These are phyloP conservation scores for Chaitophorus viminalis DNA, from an alignment of 2,888 invertebrate species.

Conservation along the genomic window DNA sequence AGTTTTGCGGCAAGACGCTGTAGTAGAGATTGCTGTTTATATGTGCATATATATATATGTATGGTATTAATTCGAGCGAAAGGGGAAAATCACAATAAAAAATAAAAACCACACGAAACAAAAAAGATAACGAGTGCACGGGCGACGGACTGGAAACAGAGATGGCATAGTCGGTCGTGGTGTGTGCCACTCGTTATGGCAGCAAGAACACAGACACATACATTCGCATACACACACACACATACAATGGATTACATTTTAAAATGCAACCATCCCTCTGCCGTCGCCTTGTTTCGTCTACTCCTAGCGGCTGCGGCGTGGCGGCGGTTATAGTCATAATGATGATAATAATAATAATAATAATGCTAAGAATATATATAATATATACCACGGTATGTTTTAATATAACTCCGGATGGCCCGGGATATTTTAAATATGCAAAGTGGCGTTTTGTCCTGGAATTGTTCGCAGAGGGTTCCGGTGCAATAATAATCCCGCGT, in stretches of 20 bases:
- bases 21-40: not conserved
- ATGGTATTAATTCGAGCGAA: slow-evolving; percentile 21
- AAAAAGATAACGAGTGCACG: slow-evolving; percentile 4
- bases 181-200: slow-evolving; percentile 39
- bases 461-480: slow-evolving; percentile 58
- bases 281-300: not conserved
- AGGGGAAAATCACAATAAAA: slow-evolving; percentile 50
- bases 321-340: slow-evolving; percentile 44
- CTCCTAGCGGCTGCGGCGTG: not conserved
- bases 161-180: slow-evolving; percentile 11
- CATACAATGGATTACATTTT: slow-evolving; percentile 37
- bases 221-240: not conserved
- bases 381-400: slow-evolving; percentile 48
- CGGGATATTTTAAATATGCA: slow-evolving; percentile 60
- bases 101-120: not conserved
- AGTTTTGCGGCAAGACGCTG: not conserved
- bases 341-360: slow-evolving; percentile 38
- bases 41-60: not conserved
- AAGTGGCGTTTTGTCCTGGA: slow-evolving; percentile 60
- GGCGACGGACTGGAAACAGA: slow-evolving; percentile 42
- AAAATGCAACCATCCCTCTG: slow-evolving; percentile 36
- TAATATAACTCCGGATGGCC: slow-evolving; percentile 52
- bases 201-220: not conserved
- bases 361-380: slow-evolving; percentile 26
- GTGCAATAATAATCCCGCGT: slow-evolving; percentile 55